Conservation (phyloP, 1,140 invertebrate genomes). For the Gonioctena quinquepunctata region DNA sequence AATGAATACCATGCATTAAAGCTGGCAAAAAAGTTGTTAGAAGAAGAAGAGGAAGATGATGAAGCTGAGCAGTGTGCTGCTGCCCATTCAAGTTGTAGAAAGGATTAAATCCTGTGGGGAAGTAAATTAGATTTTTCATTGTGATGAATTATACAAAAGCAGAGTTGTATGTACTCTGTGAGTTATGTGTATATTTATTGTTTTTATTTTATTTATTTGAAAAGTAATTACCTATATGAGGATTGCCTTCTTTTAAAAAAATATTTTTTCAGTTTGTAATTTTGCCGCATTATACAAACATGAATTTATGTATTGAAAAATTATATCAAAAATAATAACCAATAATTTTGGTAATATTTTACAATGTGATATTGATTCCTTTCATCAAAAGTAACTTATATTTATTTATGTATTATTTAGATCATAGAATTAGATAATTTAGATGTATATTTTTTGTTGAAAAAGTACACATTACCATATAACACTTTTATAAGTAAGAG, state of each 20-base stretch:
- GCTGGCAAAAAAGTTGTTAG: slow-evolving; percentile 84
- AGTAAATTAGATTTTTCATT: neutral
- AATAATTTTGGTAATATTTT: too few species aligned
- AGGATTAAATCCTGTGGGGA: neutral
- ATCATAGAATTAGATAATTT: too few species aligned
- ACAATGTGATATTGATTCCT: too few species aligned
- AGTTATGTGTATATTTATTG: slow-evolving; percentile 18
- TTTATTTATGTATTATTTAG: too few species aligned
- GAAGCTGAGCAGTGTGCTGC: slow-evolving; percentile 59
- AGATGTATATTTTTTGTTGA: too few species aligned
- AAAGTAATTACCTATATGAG: neutral
- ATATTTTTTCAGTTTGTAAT: neutral
- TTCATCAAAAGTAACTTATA: too few species aligned
- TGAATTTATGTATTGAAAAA: too few species aligned
- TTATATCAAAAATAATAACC: too few species aligned
- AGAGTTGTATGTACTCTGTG: slow-evolving; percentile 13
- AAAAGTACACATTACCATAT: too few species aligned
- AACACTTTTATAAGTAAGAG: too few species aligned
- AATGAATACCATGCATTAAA: slow-evolving; percentile 95
- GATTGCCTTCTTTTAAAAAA: slow-evolving; percentile 9
- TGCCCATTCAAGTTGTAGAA: neutral
- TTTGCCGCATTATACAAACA: too few species aligned
- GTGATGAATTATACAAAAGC: slow-evolving; percentile 14
- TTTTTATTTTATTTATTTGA: slow-evolving; percentile 16
- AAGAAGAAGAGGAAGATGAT: slow-evolving; percentile 87